Evolutionary conservation across 1,140 invertebrate species (phyloP).

Genomic region (Teleopsis dalmanni): DNA sequence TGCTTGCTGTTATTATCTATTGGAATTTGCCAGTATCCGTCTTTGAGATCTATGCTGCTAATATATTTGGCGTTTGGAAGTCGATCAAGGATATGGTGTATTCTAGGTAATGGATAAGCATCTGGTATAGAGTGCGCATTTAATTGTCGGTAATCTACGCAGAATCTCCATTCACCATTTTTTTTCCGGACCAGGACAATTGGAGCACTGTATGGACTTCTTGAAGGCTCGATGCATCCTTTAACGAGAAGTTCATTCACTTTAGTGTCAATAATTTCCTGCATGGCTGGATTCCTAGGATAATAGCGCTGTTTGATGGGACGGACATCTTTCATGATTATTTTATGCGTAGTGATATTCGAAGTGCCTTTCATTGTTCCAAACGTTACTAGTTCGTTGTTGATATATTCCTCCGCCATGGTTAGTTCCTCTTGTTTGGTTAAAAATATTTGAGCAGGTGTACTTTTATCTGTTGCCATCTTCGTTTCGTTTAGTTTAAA

Average conservation of each 20-base stretch:
- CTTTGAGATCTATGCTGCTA: too few relatives aligned
- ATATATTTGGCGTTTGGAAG: too few relatives aligned
- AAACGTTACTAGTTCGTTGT: neutral
- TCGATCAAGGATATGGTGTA: too few relatives aligned
- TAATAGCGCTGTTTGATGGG: neutral
- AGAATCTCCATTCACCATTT: too few relatives aligned
- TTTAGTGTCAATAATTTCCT: constrained; percentile 4
- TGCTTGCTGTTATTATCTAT: too few relatives aligned
- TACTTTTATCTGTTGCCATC: neutral
- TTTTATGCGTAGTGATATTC: neutral
- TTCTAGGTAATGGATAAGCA: too few relatives aligned
- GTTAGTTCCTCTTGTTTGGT: neutral
- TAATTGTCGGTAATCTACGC: too few relatives aligned
- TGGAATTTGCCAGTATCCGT: too few relatives aligned
- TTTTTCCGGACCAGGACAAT: too few relatives aligned
- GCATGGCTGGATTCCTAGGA: neutral
- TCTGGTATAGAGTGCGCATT: too few relatives aligned
- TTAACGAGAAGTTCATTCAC: constrained; percentile 2
- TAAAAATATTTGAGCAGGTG: neutral
- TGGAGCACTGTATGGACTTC: constrained; percentile 12
- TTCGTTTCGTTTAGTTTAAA: neutral
- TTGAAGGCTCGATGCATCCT: constrained; percentile 1
- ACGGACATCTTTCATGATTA: neutral
- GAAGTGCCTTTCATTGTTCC: neutral
- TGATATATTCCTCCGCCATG: neutral